phyloP scores from a whole-genome alignment of 1,140 invertebrate species.

The Brachystomella parvula region DNA sequence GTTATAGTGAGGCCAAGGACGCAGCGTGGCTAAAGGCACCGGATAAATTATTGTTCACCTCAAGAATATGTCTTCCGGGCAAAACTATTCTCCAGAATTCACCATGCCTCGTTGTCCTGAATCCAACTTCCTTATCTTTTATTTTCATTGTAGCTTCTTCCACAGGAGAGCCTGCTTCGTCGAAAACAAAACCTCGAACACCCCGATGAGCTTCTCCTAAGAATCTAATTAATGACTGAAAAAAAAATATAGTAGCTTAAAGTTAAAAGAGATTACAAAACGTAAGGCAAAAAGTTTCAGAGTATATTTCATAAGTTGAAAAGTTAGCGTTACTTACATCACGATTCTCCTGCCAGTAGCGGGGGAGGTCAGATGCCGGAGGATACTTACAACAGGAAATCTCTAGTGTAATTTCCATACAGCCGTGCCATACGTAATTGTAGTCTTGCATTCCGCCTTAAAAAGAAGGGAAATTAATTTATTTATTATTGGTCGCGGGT shows the following conservation, averaged over 20 bases:
- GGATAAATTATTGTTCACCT: slow-evolving; percentile 50
- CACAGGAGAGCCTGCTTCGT: slow-evolving; percentile 70
- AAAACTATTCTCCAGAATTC: slow-evolving; percentile 84
- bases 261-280: slow-evolving; percentile 12
- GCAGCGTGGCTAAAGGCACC: neutral
- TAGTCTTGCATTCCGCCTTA: slow-evolving; percentile 84
- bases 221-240: slow-evolving; percentile 71
- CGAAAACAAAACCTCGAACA: slow-evolving; percentile 70
- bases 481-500: neutral
- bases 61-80: slow-evolving; percentile 71
- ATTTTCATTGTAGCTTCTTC: slow-evolving; percentile 74
- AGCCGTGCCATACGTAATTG: slow-evolving; percentile 95
- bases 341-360: slow-evolving; percentile 93
- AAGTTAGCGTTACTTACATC: slow-evolving; percentile 57
- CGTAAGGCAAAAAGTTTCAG: too few relatives aligned
- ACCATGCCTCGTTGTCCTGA: slow-evolving; percentile 81
- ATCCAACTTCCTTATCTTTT: slow-evolving; percentile 75
- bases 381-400: slow-evolving; percentile 97
- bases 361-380: slow-evolving; percentile 66
- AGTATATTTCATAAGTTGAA: too few relatives aligned
- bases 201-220: slow-evolving; percentile 81
- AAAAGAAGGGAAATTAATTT: slow-evolving; percentile 9
- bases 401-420: slow-evolving; percentile 97
- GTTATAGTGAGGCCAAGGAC: neutral
- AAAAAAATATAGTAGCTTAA: slow-evolving; percentile 25